Conservation (phyloP, 2,888 invertebrate species). For the Branchipolynoe longqiensis region DNA sequence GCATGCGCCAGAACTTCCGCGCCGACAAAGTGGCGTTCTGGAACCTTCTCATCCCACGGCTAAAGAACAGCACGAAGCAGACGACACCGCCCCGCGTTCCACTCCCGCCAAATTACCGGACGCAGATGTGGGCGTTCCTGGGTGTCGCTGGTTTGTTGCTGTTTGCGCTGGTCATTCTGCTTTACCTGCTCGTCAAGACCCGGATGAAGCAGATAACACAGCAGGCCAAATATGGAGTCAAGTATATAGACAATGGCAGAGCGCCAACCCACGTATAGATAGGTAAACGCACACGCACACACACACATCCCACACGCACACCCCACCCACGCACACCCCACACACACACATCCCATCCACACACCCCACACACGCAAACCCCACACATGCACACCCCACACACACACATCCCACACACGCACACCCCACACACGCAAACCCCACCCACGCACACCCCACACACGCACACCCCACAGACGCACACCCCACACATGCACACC, state of each 20-base stretch:
- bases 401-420: no score
- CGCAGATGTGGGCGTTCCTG: constrained; percentile 57
- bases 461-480: no score
- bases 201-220: constrained; percentile 51
- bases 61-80: constrained; percentile 47
- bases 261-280: constrained; percentile 33
- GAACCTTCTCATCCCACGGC: constrained; percentile 64
- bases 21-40: constrained; percentile 66
- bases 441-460: no score
- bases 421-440: no score
- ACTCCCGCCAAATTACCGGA: constrained; percentile 26
- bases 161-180: constrained; percentile 36
- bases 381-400: no score
- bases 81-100: not conserved
- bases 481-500: no score
- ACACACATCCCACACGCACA: no score
- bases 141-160: constrained; percentile 28
- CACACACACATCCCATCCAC: no score
- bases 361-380: no score
- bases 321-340: no score
- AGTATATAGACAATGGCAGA: constrained; percentile 46
- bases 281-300: no score
- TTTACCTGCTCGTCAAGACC: constrained; percentile 49
- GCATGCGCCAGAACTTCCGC: constrained; percentile 58
- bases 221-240: constrained; percentile 50